phyloP scores from a whole-genome alignment of 30 jellyfish, hydroid and myxozoan species.

The Pelagia noctiluca region DNA sequence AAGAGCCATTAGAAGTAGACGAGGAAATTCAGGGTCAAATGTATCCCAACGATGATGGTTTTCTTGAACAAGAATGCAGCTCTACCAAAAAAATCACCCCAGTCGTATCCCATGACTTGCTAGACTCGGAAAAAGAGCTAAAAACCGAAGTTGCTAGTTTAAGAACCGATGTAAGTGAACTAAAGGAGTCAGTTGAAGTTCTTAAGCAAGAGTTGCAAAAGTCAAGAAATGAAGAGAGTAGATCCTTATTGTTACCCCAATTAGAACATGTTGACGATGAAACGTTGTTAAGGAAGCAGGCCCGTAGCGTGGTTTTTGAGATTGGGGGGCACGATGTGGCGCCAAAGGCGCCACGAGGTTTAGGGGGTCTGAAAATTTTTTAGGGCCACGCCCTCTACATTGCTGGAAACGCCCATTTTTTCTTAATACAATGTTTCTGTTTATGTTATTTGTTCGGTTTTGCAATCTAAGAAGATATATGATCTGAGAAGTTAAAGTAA shows the following conservation, averaged over 20 bases:
- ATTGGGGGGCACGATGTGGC: no score
- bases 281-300: slow-evolving; percentile 15
- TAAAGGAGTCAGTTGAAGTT: slow-evolving; percentile 28
- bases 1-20: no score
- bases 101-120: background rate
- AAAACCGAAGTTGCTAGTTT: slow-evolving; percentile 23
- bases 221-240: background rate
- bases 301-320: no score
- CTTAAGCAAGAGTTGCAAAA: slow-evolving; percentile 12
- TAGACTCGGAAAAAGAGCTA: slow-evolving; percentile 9
- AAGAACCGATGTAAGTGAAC: slow-evolving; percentile 10
- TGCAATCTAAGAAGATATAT: no score
- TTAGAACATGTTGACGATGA: slow-evolving; percentile 28
- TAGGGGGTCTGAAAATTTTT: no score
- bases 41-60: background rate
- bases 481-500: no score
- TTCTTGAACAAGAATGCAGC: no score
- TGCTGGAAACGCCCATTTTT: no score
- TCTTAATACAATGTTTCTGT: no score
- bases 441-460: no score
- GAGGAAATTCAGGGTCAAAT: slow-evolving; percentile 8
- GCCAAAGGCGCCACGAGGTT: no score
- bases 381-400: no score
- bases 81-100: background rate
- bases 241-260: slow-evolving; percentile 14